phyloP scores from a whole-genome alignment of 2,113 vertebrate genomes.

The Balaeniceps rex region DNA sequence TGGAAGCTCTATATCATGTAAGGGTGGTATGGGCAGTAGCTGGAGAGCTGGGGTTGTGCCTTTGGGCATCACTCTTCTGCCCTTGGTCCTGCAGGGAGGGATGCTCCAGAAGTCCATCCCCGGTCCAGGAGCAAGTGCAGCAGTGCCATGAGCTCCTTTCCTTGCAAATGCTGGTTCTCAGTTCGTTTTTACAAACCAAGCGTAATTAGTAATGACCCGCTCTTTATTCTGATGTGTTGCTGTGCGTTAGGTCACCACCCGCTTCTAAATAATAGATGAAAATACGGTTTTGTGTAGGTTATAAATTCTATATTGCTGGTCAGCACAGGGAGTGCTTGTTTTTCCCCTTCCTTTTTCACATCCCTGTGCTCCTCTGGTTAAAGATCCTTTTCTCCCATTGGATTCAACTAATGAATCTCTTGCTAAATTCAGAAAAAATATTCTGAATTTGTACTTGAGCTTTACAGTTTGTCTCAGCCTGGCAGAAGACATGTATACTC shows the following conservation, averaged over 20 bases:
- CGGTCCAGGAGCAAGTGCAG: rapidly evolving
- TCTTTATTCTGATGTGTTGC: background rate
- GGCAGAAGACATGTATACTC: rapidly evolving
- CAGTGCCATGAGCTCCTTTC: background rate
- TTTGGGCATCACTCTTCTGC: background rate
- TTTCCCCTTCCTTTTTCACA: background rate
- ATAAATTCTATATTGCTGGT: background rate
- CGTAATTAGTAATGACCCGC: background rate
- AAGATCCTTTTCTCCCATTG: background rate
- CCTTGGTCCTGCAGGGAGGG: background rate
- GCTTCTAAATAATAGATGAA: background rate
- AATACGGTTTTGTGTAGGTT: background rate
- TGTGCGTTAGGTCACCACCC: rapidly evolving
- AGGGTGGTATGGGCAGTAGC: background rate
- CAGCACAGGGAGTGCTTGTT: background rate
- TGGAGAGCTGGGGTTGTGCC: background rate
- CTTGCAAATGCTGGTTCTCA: background rate
- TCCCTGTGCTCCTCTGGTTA: background rate
- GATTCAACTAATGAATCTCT: background rate
- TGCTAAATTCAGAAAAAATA: background rate
- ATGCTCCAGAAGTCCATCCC: background rate
- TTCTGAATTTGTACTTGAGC: background rate
- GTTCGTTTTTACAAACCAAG: background rate
- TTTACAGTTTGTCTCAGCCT: background rate
- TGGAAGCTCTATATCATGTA: rapidly evolving